Percentiles rank a stretch among this genome's conserved stretches.
Evolutionary conservation across 2,797 vertebrate species (phyloP).

Genomic region (Enteromius viviparus): DNA sequence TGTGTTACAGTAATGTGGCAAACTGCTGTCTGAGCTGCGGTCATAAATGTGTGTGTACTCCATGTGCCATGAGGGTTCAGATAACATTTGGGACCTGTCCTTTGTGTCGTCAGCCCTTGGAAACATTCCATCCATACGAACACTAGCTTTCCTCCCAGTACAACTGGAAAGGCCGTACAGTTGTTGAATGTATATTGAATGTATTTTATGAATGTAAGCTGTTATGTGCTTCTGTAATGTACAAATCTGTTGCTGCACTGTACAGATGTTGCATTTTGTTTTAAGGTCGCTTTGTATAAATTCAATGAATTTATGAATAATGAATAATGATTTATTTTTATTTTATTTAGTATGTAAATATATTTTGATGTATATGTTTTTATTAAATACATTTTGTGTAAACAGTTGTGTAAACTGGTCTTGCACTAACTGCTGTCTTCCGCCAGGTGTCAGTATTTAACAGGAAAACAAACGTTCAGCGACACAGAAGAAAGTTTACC

Average conservation of each 20-base stretch:
- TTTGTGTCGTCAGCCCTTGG: conserved; percentile 69
- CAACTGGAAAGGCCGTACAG: not conserved
- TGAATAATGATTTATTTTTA: not conserved
- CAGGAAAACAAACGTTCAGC: not conserved
- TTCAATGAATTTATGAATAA: not conserved
- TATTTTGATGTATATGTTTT: not conserved
- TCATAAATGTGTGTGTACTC: conserved; percentile 75
- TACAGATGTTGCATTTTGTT: not conserved
- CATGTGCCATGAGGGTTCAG: conserved; percentile 65
- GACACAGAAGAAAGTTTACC: not conserved
- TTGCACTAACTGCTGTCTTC: not conserved
- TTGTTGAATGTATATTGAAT: not conserved
- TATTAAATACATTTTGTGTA: not conserved
- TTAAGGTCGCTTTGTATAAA: not conserved
- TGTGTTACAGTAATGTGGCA: conserved; percentile 67
- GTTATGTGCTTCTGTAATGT: not conserved
- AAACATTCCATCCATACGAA: not conserved
- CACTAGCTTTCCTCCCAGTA: too few relatives aligned
- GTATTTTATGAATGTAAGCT: not conserved
- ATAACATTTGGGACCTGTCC: conserved; percentile 75
- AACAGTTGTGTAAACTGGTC: not conserved
- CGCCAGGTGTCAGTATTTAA: conserved; percentile 9
- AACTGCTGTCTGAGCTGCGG: conserved; percentile 72
- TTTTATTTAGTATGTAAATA: not conserved
- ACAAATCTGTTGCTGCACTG: not conserved